These are phyloP conservation scores for Latrodectus elegans DNA, from an alignment of 2,888 invertebrate species.

Conservation along the genomic window DNA sequence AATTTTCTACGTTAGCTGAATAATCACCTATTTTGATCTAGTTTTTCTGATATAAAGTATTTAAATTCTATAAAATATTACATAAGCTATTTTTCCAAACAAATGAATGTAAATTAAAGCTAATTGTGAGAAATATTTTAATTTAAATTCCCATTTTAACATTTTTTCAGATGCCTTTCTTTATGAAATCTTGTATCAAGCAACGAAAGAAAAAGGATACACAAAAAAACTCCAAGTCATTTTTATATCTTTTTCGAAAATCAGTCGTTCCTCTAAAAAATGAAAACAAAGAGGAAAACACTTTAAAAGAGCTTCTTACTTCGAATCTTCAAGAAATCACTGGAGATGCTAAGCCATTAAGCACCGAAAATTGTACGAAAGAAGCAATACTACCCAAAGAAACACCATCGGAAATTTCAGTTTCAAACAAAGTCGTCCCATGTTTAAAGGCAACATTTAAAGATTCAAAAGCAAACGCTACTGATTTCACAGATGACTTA, in stretches of 20 bases:
- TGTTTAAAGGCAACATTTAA: no score
- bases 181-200: slow-evolving; percentile 1
- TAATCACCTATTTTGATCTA: not conserved
- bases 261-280: not conserved
- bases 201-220: not conserved
- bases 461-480: no score
- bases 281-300: not conserved
- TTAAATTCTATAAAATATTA: not conserved
- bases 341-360: no score
- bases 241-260: not conserved
- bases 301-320: not conserved
- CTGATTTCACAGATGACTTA: no score
- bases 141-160: not conserved
- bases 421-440: no score
- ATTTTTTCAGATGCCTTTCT: slow-evolving; percentile 25
- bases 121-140: no score
- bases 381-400: no score
- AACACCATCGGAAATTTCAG: no score
- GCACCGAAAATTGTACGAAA: no score
- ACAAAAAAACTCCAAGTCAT: not conserved
- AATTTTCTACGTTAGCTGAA: no score
- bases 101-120: not conserved
- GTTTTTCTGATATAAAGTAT: not conserved
- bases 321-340: no score
- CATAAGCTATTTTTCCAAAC: not conserved